Percentiles rank a stretch among this genome's conserved stretches.
phyloP scores from a whole-genome alignment of 2,113 vertebrate genomes.

The Peromyscus leucopus region DNA sequence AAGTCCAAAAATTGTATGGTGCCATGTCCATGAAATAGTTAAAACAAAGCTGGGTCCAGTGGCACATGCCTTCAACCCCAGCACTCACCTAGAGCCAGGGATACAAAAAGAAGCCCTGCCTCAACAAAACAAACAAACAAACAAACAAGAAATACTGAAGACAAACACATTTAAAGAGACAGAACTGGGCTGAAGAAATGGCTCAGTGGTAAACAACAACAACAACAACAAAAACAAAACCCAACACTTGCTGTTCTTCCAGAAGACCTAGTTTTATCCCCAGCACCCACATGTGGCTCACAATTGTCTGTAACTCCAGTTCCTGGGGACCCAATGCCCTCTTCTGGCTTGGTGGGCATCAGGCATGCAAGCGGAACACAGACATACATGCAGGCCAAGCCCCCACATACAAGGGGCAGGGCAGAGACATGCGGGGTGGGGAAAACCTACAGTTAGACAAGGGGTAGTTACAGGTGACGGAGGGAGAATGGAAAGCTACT shows the following conservation, averaged over 20 bases:
- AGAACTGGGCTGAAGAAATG: neutral
- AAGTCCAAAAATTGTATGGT: neutral
- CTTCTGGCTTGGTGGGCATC: neutral
- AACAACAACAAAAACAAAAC: no score
- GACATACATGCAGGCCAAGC: no score
- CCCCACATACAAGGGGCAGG: neutral
- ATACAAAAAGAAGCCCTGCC: neutral
- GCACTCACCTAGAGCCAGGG: neutral
- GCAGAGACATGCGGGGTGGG: neutral
- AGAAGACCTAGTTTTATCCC: neutral
- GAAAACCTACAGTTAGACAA: neutral
- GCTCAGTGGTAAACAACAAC: neutral
- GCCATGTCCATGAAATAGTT: slow-evolving; percentile 11
- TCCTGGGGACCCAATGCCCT: neutral
- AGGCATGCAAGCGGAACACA: neutral
- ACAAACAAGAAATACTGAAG: neutral
- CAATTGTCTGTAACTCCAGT: neutral
- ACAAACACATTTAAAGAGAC: slow-evolving; percentile 27
- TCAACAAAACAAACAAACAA: neutral
- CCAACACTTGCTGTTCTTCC: neutral
- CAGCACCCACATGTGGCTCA: neutral
- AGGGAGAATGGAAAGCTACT: neutral
- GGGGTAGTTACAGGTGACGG: neutral
- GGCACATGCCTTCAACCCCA: neutral
- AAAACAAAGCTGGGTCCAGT: neutral